Evolutionary conservation across 2,888 invertebrate genomes (phyloP).

Genomic region (Nymphalis c-album): DNA sequence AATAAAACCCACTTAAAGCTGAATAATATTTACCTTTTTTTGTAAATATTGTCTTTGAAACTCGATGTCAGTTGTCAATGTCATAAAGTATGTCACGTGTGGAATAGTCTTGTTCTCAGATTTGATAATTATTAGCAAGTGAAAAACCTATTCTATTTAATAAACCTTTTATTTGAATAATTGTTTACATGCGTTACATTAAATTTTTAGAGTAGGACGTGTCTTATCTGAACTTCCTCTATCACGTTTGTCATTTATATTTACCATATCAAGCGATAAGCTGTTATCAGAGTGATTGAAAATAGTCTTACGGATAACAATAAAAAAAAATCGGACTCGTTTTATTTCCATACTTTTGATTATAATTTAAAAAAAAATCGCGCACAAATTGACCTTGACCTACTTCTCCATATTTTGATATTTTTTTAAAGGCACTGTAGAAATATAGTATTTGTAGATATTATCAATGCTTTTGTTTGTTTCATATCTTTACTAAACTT

Average conservation of each 20-base stretch:
- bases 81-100: not conserved
- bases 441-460: no score
- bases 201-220: not conserved
- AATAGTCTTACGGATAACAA: not conserved
- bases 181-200: not conserved
- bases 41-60: not conserved
- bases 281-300: not conserved
- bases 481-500: not conserved
- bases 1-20: no score
- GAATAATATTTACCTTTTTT: not conserved
- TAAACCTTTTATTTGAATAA: no score
- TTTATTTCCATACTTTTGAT: no score
- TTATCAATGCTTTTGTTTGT: not conserved
- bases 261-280: not conserved
- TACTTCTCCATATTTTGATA: conserved; percentile 21
- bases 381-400: conserved; percentile 30
- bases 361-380: no score
- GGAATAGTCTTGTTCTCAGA: not conserved
- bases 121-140: not conserved
- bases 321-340: no score
- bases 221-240: not conserved
- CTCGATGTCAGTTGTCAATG: not conserved
- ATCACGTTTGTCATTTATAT: not conserved
- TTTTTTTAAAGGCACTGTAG: no score
- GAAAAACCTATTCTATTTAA: not conserved